These are phyloP conservation scores for Platichthys stellatus DNA, from an alignment of 2,113 vertebrate species.

Conservation along the genomic window DNA sequence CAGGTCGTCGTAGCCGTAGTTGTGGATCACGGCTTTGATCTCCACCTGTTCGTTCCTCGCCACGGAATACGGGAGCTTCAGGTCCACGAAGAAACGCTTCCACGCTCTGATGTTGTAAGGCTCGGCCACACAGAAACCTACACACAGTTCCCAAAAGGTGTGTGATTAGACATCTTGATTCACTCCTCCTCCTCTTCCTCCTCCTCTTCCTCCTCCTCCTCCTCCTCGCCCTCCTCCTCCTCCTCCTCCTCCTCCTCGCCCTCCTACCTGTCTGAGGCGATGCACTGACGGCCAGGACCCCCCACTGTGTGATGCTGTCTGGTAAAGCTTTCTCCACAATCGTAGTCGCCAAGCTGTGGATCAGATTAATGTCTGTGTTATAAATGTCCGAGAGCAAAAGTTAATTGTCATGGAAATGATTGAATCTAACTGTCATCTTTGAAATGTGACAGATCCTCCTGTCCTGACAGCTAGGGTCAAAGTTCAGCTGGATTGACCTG, in stretches of 20 bases:
- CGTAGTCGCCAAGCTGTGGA: constrained; percentile 66
- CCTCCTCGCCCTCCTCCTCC: not conserved
- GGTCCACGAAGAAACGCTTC: constrained; percentile 82
- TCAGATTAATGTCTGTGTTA: constrained; percentile 8
- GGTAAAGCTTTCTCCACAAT: constrained; percentile 57
- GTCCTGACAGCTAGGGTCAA: too few relatives aligned
- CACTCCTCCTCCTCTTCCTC: not conserved
- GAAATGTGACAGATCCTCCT: too few relatives aligned
- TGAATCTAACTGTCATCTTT: too few relatives aligned
- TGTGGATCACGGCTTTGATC: constrained; percentile 83
- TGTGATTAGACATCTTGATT: not conserved
- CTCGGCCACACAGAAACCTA: constrained; percentile 84
- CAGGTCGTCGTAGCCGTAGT: constrained; percentile 67
- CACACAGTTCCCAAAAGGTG: not conserved
- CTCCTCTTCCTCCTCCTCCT: not conserved
- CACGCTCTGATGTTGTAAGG: constrained; percentile 74
- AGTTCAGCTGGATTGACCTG: too few relatives aligned
- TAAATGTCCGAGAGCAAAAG: not conserved
- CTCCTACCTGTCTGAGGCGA: constrained; percentile 75
- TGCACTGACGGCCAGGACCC: constrained; percentile 77
- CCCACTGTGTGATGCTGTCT: constrained; percentile 85
- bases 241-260: not conserved
- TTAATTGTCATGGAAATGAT: too few relatives aligned
- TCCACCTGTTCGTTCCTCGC: constrained; percentile 82
- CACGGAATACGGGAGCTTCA: constrained; percentile 81